Conservation (phyloP, 2,888 invertebrate species). For the Agrenia bidenticulata region DNA sequence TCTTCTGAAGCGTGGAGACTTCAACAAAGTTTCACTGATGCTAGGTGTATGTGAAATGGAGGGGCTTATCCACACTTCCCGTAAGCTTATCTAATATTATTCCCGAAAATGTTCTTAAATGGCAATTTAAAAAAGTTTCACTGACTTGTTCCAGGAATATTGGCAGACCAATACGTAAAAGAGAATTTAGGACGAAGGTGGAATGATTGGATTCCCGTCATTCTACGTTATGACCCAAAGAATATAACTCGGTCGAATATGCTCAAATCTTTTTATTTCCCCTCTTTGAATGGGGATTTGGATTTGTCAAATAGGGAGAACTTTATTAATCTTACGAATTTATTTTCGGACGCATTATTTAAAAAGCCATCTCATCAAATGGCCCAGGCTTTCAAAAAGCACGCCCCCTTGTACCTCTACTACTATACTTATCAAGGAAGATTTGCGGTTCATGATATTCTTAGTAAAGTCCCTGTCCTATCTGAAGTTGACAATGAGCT, state of each 20-base stretch:
- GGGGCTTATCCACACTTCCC: conserved; percentile 6
- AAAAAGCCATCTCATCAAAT: conserved; percentile 10
- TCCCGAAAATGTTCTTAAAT: not conserved
- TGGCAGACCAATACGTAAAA: not conserved
- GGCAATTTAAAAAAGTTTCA: not conserved
- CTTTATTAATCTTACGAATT: conserved; percentile 24
- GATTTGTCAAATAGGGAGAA: not conserved
- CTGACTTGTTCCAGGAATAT: not conserved
- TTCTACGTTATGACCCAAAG: conserved; percentile 3
- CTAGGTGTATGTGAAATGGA: conserved; percentile 13
- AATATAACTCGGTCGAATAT: not conserved
- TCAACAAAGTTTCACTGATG: conserved; percentile 7
- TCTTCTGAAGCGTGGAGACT: not conserved
- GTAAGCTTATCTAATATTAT: not conserved
- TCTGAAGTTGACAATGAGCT: not conserved
- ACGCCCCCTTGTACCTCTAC: conserved; percentile 22
- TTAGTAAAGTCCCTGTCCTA: conserved; percentile 8
- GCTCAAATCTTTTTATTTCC: conserved; percentile 10
- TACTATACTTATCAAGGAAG: conserved; percentile 17
- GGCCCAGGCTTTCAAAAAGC: conserved; percentile 6
- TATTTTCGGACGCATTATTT: conserved; percentile 17
- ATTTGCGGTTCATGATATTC: conserved; percentile 16
- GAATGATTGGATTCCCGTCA: not conserved
- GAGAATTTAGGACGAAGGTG: not conserved
- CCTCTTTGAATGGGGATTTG: not conserved